Base-by-base conservation (phyloP, 2,888 invertebrate species). In the Orchestes rusci region DNA sequence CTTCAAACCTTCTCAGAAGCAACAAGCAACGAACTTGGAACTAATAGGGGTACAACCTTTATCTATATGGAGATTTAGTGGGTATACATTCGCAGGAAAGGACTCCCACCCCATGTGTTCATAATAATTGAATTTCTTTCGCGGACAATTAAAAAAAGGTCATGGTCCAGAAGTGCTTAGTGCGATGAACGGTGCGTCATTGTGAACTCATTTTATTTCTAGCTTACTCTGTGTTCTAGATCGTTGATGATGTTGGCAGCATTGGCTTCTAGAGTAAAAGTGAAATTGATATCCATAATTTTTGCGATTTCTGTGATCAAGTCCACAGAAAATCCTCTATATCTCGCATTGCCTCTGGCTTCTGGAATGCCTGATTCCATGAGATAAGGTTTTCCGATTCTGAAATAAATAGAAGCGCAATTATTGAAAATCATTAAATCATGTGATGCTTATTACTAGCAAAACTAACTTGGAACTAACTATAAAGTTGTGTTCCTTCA, bases 271-370 rank as follows among this genome's bases (percentile, higher is more conserved):
- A 88, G 68, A 60, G 77, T 74, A 53, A 89, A 77, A 56, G 56
- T 52, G 42, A 53, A 60, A 16, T 50, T 48, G 33, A 61, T 58
- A 29, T 53, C 50, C 32, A 59, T 42, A 7, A 54, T 35, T 13
- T 50, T 34, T 1, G 60, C 55, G 17, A 60, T 54, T 36, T 51
- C 56, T 12, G 54, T 48, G 23, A 97, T 84, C 17, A 97, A 72
- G 68, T 97, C 96, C 60, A 93, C 80, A 1, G 91, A 86, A 65
- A 88, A 97, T 2, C 94, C 93, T 65, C 90, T 85, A 62, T 77
- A 92, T 36, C 82, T 74, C 53, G 79, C 84, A 59, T 88, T 90
- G 73, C 75, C 18, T 76, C 59, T 2, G 70, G 63, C 73, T n/a
- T 79, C 80, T 16, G 79, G 75, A 12, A 53, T 69, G 1, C 76